phyloP scores from a whole-genome alignment of 1,140 invertebrate species.

The Caenorhabditis latens region DNA sequence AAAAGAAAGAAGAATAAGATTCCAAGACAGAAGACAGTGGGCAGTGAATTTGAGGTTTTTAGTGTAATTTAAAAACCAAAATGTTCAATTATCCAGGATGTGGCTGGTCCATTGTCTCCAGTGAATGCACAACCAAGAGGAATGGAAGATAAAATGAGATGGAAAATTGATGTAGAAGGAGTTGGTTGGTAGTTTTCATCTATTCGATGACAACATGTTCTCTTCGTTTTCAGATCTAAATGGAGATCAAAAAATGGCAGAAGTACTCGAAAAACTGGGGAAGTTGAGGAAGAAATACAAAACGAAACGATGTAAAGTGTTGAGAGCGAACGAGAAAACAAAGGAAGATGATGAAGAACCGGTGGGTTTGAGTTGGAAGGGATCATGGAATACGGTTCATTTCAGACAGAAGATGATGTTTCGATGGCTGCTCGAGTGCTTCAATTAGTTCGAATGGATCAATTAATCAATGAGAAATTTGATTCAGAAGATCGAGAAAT shows the following conservation, averaged over 20 bases:
- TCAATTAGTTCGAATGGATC: constrained; percentile 12
- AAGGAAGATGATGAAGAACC: neutral
- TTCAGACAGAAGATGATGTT: neutral
- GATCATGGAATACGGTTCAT: neutral
- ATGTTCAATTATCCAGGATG: neutral
- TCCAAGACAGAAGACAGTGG: neutral
- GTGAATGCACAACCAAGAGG: neutral
- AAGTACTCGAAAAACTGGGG: neutral
- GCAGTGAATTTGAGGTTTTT: neutral
- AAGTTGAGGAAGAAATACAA: neutral
- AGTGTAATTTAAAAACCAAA: too few relatives aligned
- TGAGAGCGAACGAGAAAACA: neutral
- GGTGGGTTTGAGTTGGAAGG: neutral
- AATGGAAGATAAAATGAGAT: neutral
- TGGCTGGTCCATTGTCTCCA: neutral
- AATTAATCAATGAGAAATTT: constrained; percentile 8
- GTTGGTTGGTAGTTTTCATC: neutral
- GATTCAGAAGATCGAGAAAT: constrained; percentile 8
- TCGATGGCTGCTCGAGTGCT: neutral
- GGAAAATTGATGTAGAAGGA: constrained; percentile 11
- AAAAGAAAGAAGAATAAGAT: neutral
- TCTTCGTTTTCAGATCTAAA: neutral
- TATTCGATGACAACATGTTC: neutral
- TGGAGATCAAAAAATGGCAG: neutral
- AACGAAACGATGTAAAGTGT: neutral